Evolutionary conservation across 2,797 vertebrate genomes (phyloP).

Genomic region (Amphiprion clarkii): DNA sequence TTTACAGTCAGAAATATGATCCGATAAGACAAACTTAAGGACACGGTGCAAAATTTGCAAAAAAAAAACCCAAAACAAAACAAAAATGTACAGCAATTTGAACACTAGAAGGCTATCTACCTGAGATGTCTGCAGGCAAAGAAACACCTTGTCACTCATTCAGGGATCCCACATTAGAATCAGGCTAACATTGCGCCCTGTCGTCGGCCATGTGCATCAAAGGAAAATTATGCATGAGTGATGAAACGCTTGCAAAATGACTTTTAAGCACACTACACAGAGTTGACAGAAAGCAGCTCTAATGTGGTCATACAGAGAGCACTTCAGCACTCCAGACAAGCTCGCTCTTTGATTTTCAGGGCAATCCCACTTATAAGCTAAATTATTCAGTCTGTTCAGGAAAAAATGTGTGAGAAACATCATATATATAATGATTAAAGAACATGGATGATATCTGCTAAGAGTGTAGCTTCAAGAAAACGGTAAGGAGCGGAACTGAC

Average conservation of each 20-base stretch:
- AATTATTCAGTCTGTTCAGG: constrained; percentile 69
- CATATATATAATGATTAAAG: constrained; percentile 23
- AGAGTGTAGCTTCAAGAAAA: no score
- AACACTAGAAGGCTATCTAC: constrained; percentile 19
- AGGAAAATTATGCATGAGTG: constrained; percentile 60
- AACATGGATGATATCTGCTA: neutral
- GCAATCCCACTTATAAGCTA: constrained; percentile 51
- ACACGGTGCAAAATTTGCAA: neutral
- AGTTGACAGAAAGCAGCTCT: constrained; percentile 49
- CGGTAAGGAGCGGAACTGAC: no score
- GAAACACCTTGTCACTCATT: constrained; percentile 45
- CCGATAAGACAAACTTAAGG: constrained; percentile 29
- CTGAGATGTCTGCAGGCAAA: constrained; percentile 40
- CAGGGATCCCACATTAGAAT: constrained; percentile 34
- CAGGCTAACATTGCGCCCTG: constrained; percentile 32
- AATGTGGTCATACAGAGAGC: constrained; percentile 32
- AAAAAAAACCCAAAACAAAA: neutral
- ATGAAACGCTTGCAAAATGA: constrained; percentile 71
- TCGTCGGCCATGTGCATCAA: constrained; percentile 55
- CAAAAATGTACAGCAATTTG: neutral
- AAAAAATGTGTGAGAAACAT: constrained; percentile 28
- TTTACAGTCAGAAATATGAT: constrained; percentile 33
- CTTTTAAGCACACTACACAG: constrained; percentile 50
- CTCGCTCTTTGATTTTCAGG: constrained; percentile 65
- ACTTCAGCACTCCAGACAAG: constrained; percentile 43